Percentiles rank a stretch among this genome's conserved stretches.
Conservation (phyloP, 2,797 vertebrate genomes). For the Podargus strigoides region DNA sequence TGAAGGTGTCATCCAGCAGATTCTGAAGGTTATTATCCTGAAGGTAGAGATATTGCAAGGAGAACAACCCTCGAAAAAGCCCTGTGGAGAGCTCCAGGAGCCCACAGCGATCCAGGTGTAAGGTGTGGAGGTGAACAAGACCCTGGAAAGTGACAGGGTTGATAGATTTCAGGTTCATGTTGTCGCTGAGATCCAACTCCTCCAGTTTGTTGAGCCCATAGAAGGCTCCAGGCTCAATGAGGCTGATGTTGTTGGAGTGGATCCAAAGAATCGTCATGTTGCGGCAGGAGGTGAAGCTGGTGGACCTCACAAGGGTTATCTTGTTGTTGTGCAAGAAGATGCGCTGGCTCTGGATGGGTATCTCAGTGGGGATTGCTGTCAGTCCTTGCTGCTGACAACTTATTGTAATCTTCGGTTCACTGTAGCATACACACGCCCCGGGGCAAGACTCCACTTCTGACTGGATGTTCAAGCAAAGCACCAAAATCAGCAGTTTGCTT, state of each 20-base stretch:
- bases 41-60: constrained; percentile 95
- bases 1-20: constrained; percentile 90
- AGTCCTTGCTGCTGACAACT: constrained; percentile 98
- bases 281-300: constrained; percentile 91
- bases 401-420: constrained; percentile 91
- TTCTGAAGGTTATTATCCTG: constrained; percentile 92
- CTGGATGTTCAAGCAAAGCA: constrained; percentile 89
- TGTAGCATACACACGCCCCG: constrained; percentile 92
- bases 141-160: constrained; percentile 89
- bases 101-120: constrained; percentile 94
- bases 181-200: constrained; percentile 96
- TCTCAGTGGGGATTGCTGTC: constrained; percentile 87
- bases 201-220: constrained; percentile 88
- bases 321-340: constrained; percentile 97
- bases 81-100: constrained; percentile 88
- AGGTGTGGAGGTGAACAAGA: constrained; percentile 89
- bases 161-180: constrained; percentile 88
- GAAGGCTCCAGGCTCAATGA: constrained; percentile 90
- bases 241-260: constrained; percentile 95
- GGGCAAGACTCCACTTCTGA: constrained; percentile 86
- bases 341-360: constrained; percentile 91
- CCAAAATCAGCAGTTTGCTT: constrained; percentile 89
- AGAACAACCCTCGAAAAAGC: constrained; percentile 90
- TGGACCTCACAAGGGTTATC: constrained; percentile 85
- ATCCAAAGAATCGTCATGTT: constrained; percentile 97